Conservation (phyloP, 2,888 invertebrate genomes). For the Melanostoma scalare region DNA sequence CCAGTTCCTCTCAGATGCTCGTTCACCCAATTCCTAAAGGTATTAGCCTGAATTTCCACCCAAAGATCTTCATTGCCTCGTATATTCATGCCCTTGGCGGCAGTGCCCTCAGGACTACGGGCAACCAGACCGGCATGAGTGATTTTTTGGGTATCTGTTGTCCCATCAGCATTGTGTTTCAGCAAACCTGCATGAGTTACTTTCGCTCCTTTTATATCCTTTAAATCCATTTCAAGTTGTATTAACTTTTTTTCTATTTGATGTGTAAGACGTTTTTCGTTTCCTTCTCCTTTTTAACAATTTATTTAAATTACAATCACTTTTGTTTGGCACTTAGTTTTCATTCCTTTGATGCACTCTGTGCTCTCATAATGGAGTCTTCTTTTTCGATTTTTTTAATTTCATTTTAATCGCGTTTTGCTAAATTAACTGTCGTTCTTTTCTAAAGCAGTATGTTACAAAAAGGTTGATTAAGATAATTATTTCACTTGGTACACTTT, state of each 20-base stretch:
- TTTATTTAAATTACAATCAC: constrained; percentile 30
- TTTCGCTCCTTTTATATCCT: constrained; percentile 83
- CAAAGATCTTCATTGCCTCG: constrained; percentile 97
- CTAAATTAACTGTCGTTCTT: not conserved
- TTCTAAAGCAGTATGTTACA: not conserved
- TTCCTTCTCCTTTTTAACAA: constrained; percentile 17
- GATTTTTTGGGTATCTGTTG: constrained; percentile 84
- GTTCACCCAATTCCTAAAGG: constrained; percentile 98
- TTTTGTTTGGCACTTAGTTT: constrained; percentile 61
- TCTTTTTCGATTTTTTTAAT: constrained; percentile 63
- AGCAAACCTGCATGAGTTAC: constrained; percentile 84
- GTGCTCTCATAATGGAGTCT: constrained; percentile 55
- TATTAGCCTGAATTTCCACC: constrained; percentile 98
- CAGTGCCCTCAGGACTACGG: constrained; percentile 95
- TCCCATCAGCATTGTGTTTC: constrained; percentile 85
- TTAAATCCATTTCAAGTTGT: constrained; percentile 80
- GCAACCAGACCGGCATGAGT: constrained; percentile 92
- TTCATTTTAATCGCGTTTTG: constrained; percentile 42
- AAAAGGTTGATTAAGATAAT: not conserved
- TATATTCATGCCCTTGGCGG: constrained; percentile 97
- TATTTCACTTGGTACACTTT: constrained; percentile 3
- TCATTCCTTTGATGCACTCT: constrained; percentile 42
- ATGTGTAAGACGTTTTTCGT: constrained; percentile 16
- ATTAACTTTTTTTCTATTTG: constrained; percentile 38
- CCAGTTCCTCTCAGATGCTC: constrained; percentile 90